A percentile compares a stretch with the other conserved stretches of the same genome.
Evolutionary conservation across 2,113 vertebrate species (phyloP).

Genomic region (Rhinopomastus cyanomelas): DNA sequence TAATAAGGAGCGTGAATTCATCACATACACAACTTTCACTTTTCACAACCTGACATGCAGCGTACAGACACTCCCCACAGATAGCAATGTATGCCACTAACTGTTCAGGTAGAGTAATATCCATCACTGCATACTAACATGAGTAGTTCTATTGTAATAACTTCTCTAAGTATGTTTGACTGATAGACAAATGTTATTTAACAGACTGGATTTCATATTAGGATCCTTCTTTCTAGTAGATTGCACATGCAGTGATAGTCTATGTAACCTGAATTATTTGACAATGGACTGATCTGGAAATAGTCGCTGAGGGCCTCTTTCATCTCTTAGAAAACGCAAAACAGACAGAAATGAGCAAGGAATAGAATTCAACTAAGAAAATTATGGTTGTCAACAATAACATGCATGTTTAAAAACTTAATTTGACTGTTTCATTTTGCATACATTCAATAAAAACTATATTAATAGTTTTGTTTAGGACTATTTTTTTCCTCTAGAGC

Average conservation of each 20-base stretch:
- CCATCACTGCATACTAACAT: neutral
- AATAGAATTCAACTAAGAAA: neutral
- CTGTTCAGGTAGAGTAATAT: neutral
- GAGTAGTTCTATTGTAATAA: neutral
- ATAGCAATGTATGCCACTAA: neutral
- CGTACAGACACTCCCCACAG: neutral
- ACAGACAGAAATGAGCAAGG: neutral
- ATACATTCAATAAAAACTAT: neutral
- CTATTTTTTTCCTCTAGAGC: neutral
- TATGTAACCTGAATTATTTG: neutral
- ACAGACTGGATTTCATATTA: neutral
- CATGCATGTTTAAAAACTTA: neutral
- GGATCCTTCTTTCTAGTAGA: neutral
- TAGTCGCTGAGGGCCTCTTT: constrained; percentile 12
- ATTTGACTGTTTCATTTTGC: neutral
- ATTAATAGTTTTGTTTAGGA: neutral
- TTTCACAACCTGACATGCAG: neutral
- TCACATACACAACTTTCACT: neutral
- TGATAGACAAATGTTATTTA: neutral
- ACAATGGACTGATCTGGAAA: neutral
- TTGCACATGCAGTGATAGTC: neutral
- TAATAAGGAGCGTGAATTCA: neutral
- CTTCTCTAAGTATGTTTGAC: neutral
- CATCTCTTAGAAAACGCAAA: neutral
- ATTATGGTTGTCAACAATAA: neutral